Evolutionary conservation across 2,888 invertebrate species (phyloP).

Genomic region (Tetramorium bicarinatum): DNA sequence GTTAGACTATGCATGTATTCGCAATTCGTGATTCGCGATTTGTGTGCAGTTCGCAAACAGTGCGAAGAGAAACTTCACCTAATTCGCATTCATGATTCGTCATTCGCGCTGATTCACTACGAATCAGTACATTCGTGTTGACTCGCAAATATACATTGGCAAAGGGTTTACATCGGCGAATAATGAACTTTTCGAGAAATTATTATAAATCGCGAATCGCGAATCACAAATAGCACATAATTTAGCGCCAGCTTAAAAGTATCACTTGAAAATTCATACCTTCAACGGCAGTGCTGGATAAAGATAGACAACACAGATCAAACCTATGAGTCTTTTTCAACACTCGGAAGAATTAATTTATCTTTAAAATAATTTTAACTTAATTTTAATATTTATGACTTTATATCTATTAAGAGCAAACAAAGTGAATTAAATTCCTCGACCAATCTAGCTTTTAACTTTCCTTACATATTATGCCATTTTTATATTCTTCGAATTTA

Average conservation of each 20-base stretch:
- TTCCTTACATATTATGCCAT: background rate
- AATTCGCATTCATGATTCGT: background rate
- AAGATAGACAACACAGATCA: slow-evolving; percentile 21
- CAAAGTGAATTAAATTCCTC: slow-evolving; percentile 1
- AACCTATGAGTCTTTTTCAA: slow-evolving; percentile 16
- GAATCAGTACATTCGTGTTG: background rate
- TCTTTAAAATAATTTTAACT: background rate
- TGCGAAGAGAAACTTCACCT: background rate
- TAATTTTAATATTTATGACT: slow-evolving; percentile 1
- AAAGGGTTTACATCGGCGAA: background rate
- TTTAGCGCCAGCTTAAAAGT: slow-evolving; percentile 8
- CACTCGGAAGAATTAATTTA: background rate
- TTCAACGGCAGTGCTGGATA: slow-evolving; percentile 64
- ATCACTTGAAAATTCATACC: slow-evolving; percentile 60
- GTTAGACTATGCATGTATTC: background rate
- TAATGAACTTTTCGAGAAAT: background rate
- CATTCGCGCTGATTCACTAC: background rate
- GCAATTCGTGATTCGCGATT: background rate
- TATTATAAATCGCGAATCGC: background rate
- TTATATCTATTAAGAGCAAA: background rate
- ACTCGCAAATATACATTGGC: background rate
- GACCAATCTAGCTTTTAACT: background rate
- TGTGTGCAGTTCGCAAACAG: background rate
- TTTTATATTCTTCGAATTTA: background rate
- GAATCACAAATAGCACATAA: background rate